Percentiles rank a stretch among this genome's conserved stretches.
Evolutionary conservation across 2,888 invertebrate species (phyloP).

Genomic region (Drosophila meridionalis): DNA sequence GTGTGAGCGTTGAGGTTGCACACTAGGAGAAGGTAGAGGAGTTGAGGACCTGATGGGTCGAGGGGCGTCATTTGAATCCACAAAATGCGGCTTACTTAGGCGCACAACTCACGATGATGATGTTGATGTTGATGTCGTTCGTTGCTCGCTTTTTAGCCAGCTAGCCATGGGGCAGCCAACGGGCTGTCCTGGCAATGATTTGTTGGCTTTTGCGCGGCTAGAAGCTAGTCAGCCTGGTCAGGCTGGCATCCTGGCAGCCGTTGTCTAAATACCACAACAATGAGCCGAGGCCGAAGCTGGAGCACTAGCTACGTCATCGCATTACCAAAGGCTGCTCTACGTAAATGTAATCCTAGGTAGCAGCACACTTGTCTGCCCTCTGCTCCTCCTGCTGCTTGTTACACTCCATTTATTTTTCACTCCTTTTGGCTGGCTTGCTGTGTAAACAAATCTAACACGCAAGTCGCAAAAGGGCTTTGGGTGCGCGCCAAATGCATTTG

Average conservation of each 20-base stretch:
- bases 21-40: constrained; percentile 8
- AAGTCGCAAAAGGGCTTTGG: constrained; percentile 44
- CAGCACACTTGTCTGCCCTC: constrained; percentile 4
- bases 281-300: constrained; percentile 20
- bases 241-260: constrained; percentile 17
- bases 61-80: constrained; percentile 68
- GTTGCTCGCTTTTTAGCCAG: constrained; percentile 6
- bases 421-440: constrained; percentile 58
- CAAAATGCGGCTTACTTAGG: constrained; percentile 81
- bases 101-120: constrained; percentile 74
- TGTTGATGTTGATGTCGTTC: constrained; percentile 37
- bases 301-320: constrained; percentile 63
- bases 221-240: constrained; percentile 32
- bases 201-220: constrained; percentile 72
- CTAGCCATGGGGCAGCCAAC: constrained; percentile 18
- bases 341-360: constrained; percentile 74
- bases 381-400: constrained; percentile 31
- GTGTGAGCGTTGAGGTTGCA: constrained; percentile 50
- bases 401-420: constrained; percentile 81
- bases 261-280: constrained; percentile 60
- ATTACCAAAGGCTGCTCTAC: constrained; percentile 67
- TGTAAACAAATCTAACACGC: constrained; percentile 67
- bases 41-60: constrained; percentile 5
- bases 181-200: constrained; percentile 74
- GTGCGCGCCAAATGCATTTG: constrained; percentile 46